phyloP scores from a whole-genome alignment of 92 coral and sea anemone genomes.

The Porites evermanni region DNA sequence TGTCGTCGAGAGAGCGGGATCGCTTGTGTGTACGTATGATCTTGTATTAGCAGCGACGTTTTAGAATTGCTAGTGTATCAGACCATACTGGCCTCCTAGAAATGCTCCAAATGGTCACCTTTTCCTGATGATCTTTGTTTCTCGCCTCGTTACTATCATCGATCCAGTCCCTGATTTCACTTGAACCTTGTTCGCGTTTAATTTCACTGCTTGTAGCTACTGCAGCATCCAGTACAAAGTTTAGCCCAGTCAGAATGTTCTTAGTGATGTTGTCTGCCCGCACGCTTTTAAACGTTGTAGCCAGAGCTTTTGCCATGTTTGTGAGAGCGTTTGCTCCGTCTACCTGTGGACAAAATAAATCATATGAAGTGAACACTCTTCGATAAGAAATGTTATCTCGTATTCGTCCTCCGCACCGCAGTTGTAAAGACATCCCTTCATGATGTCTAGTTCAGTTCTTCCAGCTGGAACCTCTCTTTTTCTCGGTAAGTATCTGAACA shows the following conservation, averaged over 20 bases:
- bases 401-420: too few relatives aligned
- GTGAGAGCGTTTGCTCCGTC: slow-evolving; percentile 64
- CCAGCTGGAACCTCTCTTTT: too few relatives aligned
- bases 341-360: slow-evolving; percentile 35
- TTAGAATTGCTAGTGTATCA: too few relatives aligned
- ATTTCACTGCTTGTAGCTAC: slow-evolving; percentile 39
- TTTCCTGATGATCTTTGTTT: slow-evolving; percentile 44
- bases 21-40: too few relatives aligned
- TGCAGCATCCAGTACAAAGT: slow-evolving; percentile 62
- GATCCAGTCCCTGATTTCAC: slow-evolving; percentile 63
- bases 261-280: slow-evolving; percentile 46
- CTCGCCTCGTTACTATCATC: slow-evolving; percentile 65
- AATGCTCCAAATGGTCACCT: slow-evolving; percentile 34
- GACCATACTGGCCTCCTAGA: background rate
- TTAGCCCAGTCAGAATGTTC: slow-evolving; percentile 65
- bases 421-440: too few relatives aligned
- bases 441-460: too few relatives aligned
- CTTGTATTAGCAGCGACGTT: too few relatives aligned
- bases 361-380: background rate
- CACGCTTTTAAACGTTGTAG: slow-evolving; percentile 37
- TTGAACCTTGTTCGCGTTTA: slow-evolving; percentile 38
- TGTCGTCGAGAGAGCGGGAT: too few relatives aligned
- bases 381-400: background rate
- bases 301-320: slow-evolving; percentile 63
- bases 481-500: too few relatives aligned